Evolutionary conservation across 1,140 invertebrate genomes (phyloP).

Genomic region (Saccostrea echinata): DNA sequence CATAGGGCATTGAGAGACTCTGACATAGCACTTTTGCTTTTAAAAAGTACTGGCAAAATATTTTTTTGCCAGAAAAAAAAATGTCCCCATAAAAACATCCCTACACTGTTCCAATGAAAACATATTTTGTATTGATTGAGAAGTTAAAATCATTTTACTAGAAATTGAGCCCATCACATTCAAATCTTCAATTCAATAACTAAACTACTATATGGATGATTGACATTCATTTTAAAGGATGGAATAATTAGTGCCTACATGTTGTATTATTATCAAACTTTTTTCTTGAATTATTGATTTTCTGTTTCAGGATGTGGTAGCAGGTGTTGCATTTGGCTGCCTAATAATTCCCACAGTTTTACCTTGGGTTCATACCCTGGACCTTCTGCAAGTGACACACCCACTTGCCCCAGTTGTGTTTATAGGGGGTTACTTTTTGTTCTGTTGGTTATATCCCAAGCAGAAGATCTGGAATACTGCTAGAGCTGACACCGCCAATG

Average conservation of each 20-base stretch:
- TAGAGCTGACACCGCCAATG: constrained; percentile 92
- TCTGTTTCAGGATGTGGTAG: constrained; percentile 78
- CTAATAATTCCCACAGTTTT: constrained; percentile 87
- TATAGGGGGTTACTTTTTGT: constrained; percentile 85
- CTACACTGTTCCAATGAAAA: too few relatives aligned
- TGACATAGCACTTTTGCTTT: too few relatives aligned
- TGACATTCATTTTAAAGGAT: too few relatives aligned
- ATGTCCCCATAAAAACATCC: too few relatives aligned
- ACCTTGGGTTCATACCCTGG: constrained; percentile 87
- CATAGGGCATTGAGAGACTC: not conserved
- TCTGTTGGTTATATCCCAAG: constrained; percentile 86
- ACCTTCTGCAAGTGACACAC: constrained; percentile 87
- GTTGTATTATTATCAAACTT: not conserved
- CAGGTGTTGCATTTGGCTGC: constrained; percentile 83
- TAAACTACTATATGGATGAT: too few relatives aligned
- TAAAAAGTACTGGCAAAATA: too few relatives aligned
- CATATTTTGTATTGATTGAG: too few relatives aligned
- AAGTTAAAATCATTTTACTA: too few relatives aligned
- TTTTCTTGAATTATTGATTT: not conserved
- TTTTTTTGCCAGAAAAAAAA: too few relatives aligned
- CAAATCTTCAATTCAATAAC: too few relatives aligned
- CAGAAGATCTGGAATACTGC: constrained; percentile 76
- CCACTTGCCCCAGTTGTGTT: constrained; percentile 85
- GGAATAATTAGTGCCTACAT: too few relatives aligned
- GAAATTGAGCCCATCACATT: too few relatives aligned